phyloP scores from a whole-genome alignment of 1,140 invertebrate species.

The Drosophila subpulchrella region DNA sequence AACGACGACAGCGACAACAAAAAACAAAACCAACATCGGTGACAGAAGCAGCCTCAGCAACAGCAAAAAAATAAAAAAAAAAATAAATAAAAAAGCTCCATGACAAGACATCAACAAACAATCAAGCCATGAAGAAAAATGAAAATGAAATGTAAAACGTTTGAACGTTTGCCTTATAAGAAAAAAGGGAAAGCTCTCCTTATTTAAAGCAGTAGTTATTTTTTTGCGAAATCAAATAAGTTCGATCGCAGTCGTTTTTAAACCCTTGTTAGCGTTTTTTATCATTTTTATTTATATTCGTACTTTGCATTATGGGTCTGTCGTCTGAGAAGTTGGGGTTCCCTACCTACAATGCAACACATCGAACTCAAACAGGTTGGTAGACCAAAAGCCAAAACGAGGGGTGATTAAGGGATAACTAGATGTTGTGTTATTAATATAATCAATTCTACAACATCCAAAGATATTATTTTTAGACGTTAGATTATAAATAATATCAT shows the following conservation, averaged over 20 bases:
- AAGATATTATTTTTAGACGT: too few species aligned
- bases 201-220: slow-evolving; percentile 3
- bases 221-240: slow-evolving; percentile 6
- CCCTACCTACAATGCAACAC: slow-evolving; percentile 40
- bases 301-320: slow-evolving; percentile 6
- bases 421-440: too few species aligned
- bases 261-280: background rate
- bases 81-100: slow-evolving; percentile 50
- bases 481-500: too few species aligned
- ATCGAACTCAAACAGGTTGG: slow-evolving; percentile 65
- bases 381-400: slow-evolving; percentile 12
- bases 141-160: slow-evolving; percentile 35
- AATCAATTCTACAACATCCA: too few species aligned
- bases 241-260: slow-evolving; percentile 13
- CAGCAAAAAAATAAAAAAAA: slow-evolving; percentile 32
- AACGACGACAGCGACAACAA: slow-evolving; percentile 42
- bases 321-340: slow-evolving; percentile 2
- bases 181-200: slow-evolving; percentile 21
- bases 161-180: slow-evolving; percentile 23
- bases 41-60: slow-evolving; percentile 24
- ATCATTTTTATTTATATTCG: slow-evolving; percentile 1
- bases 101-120: slow-evolving; percentile 65
- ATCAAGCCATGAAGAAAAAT: slow-evolving; percentile 43
- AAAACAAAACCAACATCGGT: slow-evolving; percentile 30
- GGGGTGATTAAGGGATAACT: slow-evolving; percentile 12